A percentile compares a stretch with the other conserved stretches of the same genome.
phyloP scores from a whole-genome alignment of 2,888 invertebrate species.

The Pinctada fucata region DNA sequence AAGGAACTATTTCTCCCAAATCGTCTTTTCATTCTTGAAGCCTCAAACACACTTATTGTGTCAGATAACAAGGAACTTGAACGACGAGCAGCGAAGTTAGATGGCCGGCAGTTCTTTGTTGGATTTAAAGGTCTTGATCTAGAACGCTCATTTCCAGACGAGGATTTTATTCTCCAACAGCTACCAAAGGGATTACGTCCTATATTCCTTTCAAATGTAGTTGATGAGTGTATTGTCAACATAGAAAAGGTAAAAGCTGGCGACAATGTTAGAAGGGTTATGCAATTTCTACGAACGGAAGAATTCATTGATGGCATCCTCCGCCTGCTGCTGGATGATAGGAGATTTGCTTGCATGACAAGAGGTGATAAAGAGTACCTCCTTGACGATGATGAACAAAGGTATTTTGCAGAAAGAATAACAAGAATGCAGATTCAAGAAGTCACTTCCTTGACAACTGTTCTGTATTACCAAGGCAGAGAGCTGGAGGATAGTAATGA shows the following conservation, averaged over 20 bases:
- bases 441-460: background rate
- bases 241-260: background rate
- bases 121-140: background rate
- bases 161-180: background rate
- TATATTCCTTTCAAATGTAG: background rate
- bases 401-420: background rate
- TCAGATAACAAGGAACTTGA: constrained; percentile 4
- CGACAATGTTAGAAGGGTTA: background rate
- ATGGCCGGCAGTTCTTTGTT: background rate
- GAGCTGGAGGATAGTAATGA: no score
- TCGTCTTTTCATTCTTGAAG: background rate
- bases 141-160: background rate
- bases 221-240: background rate
- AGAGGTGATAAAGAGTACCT: background rate
- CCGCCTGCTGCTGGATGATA: constrained; percentile 4
- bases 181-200: background rate
- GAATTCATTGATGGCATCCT: constrained; percentile 6
- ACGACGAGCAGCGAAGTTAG: background rate
- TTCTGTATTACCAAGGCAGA: no score
- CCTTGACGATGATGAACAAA: background rate
- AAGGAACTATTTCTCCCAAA: background rate
- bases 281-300: background rate
- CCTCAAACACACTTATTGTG: background rate
- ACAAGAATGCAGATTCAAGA: background rate
- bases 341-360: background rate